Evolutionary conservation across 1,140 invertebrate genomes (phyloP), one percentile per base, ranked within the genome.

Genomic region (Drosophila sproati): DNA sequence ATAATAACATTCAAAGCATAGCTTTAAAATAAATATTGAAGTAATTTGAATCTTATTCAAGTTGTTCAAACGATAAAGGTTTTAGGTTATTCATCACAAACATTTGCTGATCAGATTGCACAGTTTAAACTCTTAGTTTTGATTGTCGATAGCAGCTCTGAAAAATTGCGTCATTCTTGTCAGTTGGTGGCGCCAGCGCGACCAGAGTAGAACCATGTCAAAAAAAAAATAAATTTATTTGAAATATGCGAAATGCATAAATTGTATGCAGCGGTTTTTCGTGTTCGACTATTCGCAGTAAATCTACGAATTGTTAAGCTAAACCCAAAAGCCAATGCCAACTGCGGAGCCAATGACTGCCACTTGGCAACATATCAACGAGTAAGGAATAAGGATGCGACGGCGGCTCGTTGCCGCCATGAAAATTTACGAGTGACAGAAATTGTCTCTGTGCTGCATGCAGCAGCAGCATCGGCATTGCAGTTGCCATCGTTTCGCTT

Each of bases 371-470:
- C 83, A 88, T 71, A 78, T 82, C 83, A 80, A 75, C 57, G 60
- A 69, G 72, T 43, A 43, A 75, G 67, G 54, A 69, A 76, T 66
- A 63, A 70, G 83, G 70, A 79, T 78, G 75, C 75, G 75, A 79
- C 80, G 78, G 82, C 82, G 82, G 82, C 82, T 86, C 73, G 82
- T 76, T 87, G 82, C 79, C 82, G 82, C 79, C 82, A 82, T 82
- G 60, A 60, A 73, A 87, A 87, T 88, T 87, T 87, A 87, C 79
- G 82, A 86, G 82, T 82, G 82, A 86, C 82, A 86, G 79, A 78
- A 86, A 87, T 82, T 86, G 66, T 75, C 80, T 70, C 68, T 64
- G 39, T 54, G 67, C 71, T 70, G 82, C 83, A 86, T 76, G 74
- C 56, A 39, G 59, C 63, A 50, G 75, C 75, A 70, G 82, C 62